phyloP scores from a whole-genome alignment of 2,797 vertebrate genomes.

The Dendrocincla fuliginosa region DNA sequence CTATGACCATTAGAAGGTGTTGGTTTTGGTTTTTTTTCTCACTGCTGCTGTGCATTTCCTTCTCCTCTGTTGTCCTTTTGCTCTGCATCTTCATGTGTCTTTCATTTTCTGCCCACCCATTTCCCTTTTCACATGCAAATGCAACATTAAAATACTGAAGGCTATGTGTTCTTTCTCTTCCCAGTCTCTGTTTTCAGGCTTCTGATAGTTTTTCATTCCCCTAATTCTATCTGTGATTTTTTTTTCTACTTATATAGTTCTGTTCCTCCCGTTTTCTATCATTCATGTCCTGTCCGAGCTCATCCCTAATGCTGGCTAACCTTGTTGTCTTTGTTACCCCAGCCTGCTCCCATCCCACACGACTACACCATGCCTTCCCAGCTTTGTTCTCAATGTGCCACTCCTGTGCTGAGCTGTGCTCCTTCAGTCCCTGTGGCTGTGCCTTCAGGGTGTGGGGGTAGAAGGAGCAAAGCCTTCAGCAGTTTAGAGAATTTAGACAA shows the following conservation, averaged over 20 bases:
- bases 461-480: neutral
- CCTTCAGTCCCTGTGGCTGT: neutral
- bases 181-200: neutral
- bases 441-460: rapidly evolving
- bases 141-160: neutral
- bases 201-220: neutral
- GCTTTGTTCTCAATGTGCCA: rapidly evolving
- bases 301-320: rapidly evolving
- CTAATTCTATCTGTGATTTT: neutral
- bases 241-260: neutral
- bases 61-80: neutral
- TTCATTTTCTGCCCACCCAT: neutral
- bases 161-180: neutral
- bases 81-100: neutral
- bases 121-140: neutral
- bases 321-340: neutral
- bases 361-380: neutral
- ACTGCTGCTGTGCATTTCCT: neutral
- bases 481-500: neutral
- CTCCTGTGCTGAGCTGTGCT: neutral
- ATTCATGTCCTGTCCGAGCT: neutral
- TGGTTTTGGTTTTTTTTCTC: neutral
- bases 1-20: neutral
- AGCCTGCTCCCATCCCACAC: neutral
- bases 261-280: neutral